Evolutionary conservation across 2,888 invertebrate species (phyloP).

Genomic region (Idaea aversata): DNA sequence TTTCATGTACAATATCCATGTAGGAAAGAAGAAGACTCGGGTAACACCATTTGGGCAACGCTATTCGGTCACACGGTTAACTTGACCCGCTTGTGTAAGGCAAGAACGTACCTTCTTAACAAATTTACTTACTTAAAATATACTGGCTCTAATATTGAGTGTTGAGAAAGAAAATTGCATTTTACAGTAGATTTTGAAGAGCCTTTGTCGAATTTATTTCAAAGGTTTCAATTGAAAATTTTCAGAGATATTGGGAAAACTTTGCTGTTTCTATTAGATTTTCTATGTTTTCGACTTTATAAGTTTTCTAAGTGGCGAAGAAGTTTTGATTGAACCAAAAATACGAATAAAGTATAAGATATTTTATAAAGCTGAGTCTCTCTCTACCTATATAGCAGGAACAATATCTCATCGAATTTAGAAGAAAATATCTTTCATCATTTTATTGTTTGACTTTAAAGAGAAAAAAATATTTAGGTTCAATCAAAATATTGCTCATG

Average conservation of each 20-base stretch:
- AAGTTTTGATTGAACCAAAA: background rate
- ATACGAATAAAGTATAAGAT: background rate
- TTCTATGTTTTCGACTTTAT: background rate
- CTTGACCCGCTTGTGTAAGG: background rate
- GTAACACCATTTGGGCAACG: too few relatives aligned
- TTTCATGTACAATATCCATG: too few relatives aligned
- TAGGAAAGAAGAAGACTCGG: background rate
- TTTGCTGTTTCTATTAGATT: constrained; percentile 4
- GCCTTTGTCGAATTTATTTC: constrained; percentile 1
- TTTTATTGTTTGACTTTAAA: background rate
- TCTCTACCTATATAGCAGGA: background rate
- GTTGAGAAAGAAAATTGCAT: background rate
- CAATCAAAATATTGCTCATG: constrained; percentile 10
- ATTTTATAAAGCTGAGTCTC: background rate
- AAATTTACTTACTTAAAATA: background rate
- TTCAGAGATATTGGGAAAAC: constrained; percentile 3
- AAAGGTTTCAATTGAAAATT: constrained; percentile 1
- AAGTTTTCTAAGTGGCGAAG: background rate
- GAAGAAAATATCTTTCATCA: background rate
- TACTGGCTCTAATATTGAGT: background rate
- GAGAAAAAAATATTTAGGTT: background rate
- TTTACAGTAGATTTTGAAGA: background rate
- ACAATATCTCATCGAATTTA: background rate
- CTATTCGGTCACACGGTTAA: too few relatives aligned
- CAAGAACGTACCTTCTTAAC: background rate